Evolutionary conservation across 37 sponge, comb jelly and placozoan genomes (phyloP).

Genomic region (Geodia barretti): DNA sequence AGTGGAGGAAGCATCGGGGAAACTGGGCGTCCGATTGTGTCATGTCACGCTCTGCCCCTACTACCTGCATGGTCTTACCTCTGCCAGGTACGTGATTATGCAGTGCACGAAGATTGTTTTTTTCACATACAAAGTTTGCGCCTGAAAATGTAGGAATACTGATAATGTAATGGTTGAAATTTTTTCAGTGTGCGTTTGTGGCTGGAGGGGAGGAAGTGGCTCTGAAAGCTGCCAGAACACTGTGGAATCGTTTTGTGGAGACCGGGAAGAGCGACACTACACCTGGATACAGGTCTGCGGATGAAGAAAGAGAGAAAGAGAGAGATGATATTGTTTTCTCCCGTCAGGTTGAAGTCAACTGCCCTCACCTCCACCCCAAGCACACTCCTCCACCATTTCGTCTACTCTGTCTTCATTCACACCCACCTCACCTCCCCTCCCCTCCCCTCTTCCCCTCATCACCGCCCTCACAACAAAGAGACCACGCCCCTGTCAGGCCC

Average conservation of each 20-base stretch:
- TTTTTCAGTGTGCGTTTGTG: conserved; percentile 61
- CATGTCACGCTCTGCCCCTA: conserved; percentile 53
- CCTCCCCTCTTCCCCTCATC: not conserved
- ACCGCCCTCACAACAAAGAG: too few species aligned
- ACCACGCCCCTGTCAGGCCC: conserved; percentile 17
- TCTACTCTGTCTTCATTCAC: conserved; percentile 53
- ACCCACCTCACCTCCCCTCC: conserved; percentile 19
- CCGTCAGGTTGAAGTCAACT: not conserved
- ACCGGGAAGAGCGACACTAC: not conserved
- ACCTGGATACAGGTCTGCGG: not conserved
- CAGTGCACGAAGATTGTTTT: too few species aligned
- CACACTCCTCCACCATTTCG: conserved; percentile 33
- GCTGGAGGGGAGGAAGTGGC: conserved; percentile 60
- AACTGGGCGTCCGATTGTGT: conserved; percentile 68
- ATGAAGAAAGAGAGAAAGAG: not conserved
- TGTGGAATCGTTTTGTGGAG: conserved; percentile 78
- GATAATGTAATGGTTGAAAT: not conserved
- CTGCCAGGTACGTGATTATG: conserved; percentile 63
- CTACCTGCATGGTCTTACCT: conserved; percentile 59
- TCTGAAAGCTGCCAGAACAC: conserved; percentile 31
- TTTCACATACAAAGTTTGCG: too few species aligned
- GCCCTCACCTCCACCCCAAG: not conserved
- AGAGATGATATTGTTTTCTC: not conserved
- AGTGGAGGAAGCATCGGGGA: conserved; percentile 71
- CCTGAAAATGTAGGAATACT: not conserved